These are phyloP conservation scores for Euclidia mi DNA, from an alignment of 2,888 invertebrate genomes.

Conservation along the genomic window DNA sequence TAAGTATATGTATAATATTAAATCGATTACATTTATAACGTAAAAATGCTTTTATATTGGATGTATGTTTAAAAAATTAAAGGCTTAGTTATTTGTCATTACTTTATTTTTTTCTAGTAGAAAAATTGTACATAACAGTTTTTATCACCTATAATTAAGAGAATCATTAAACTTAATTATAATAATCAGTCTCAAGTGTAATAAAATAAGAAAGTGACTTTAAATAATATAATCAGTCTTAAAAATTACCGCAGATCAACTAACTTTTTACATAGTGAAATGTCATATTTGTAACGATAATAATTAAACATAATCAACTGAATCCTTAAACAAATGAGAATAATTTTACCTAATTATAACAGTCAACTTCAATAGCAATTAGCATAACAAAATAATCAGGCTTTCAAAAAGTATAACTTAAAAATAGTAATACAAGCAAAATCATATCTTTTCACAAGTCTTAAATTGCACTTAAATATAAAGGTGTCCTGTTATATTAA, in stretches of 20 bases:
- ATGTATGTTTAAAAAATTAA: constrained; percentile 6
- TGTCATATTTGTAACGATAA: constrained; percentile 13
- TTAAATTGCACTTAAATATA: too few species aligned
- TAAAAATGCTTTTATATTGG: constrained; percentile 7
- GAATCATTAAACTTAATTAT: too few species aligned
- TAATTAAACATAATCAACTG: constrained; percentile 9
- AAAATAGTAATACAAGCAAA: too few species aligned
- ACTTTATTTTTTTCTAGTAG: constrained; percentile 2
- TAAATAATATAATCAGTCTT: too few species aligned
- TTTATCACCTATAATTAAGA: too few species aligned
- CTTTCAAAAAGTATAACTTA: too few species aligned
- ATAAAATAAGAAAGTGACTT: too few species aligned
- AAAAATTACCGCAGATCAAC: too few species aligned
- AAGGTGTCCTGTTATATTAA: too few species aligned
- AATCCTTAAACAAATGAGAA: constrained; percentile 15
- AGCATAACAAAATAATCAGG: constrained; percentile 16
- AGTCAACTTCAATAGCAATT: constrained; percentile 14
- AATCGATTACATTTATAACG: constrained; percentile 4
- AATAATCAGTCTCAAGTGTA: too few species aligned
- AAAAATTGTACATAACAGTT: background rate
- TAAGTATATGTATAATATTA: constrained; percentile 3
- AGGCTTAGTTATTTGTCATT: constrained; percentile 7
- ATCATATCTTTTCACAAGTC: too few species aligned
- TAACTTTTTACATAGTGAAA: constrained; percentile 5
- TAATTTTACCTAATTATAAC: constrained; percentile 12